phyloP scores from a whole-genome alignment of 2,888 invertebrate genomes.

The Choreutis nemorana region DNA sequence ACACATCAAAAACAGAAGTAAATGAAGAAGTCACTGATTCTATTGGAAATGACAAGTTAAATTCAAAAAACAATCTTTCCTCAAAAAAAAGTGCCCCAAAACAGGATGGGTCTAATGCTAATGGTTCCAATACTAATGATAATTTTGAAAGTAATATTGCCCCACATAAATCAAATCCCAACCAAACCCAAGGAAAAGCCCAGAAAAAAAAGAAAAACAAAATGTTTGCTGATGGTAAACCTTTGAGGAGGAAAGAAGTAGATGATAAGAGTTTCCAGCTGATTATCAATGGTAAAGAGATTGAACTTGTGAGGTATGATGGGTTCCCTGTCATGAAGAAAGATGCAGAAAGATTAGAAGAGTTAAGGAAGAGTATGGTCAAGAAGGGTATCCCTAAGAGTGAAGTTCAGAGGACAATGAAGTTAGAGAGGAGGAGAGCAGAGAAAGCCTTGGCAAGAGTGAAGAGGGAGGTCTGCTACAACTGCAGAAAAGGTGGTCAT shows the following conservation, averaged over 20 bases:
- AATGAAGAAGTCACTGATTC: constrained; percentile 1
- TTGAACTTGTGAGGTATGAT: constrained; percentile 70
- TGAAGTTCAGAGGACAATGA: constrained; percentile 72
- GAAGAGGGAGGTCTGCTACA: constrained; percentile 78
- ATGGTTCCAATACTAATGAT: neutral
- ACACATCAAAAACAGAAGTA: constrained; percentile 6
- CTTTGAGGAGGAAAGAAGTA: constrained; percentile 48
- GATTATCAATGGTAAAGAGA: constrained; percentile 69
- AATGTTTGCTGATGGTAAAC: constrained; percentile 28
- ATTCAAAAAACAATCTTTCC: constrained; percentile 10
- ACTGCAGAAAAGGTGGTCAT: constrained; percentile 81
- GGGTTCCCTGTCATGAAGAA: constrained; percentile 77
- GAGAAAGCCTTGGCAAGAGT: constrained; percentile 74
- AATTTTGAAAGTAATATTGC: too few species aligned
- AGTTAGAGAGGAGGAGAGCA: constrained; percentile 73
- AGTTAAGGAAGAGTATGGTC: constrained; percentile 70
- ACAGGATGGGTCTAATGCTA: constrained; percentile 2
- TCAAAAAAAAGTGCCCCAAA: constrained; percentile 3
- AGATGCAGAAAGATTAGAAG: constrained; percentile 71
- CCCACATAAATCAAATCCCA: too few species aligned
- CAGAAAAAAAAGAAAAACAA: constrained; percentile 23
- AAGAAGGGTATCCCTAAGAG: constrained; percentile 73
- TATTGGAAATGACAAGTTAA: constrained; percentile 8
- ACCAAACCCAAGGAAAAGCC: constrained; percentile 10
- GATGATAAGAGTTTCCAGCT: constrained; percentile 55